Evolutionary conservation across 2,888 invertebrate genomes (phyloP).

Genomic region (Lycia hirtaria): DNA sequence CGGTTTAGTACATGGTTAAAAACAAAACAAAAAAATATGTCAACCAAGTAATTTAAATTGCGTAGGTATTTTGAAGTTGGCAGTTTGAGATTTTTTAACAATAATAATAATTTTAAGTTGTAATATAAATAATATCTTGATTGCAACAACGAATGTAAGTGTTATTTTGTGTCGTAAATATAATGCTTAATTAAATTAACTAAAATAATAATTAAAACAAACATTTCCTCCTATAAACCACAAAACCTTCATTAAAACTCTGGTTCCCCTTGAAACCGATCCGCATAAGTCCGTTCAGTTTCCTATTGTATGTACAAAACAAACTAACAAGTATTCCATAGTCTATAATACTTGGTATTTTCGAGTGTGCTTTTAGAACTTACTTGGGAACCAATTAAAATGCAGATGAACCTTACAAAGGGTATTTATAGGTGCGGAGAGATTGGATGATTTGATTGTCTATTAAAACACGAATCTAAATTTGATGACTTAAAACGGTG

Average conservation of each 20-base stretch:
- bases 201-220: too few species aligned
- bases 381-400: constrained; percentile 12
- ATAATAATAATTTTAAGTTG: too few species aligned
- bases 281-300: constrained; percentile 1
- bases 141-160: too few species aligned
- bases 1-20: too few species aligned
- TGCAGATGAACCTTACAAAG: constrained; percentile 8
- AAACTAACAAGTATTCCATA: neutral
- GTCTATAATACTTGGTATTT: neutral
- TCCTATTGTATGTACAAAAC: constrained; percentile 11
- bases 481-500: neutral
- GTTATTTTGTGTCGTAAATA: too few species aligned
- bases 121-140: too few species aligned
- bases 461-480: neutral
- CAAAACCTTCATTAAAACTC: neutral
- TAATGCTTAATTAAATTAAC: too few species aligned
- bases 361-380: constrained; percentile 9
- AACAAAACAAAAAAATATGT: too few species aligned
- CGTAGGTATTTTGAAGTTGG: too few species aligned
- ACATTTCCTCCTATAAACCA: neutral
- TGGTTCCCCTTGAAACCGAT: neutral
- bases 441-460: constrained; percentile 1
- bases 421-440: constrained; percentile 12
- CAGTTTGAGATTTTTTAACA: too few species aligned
- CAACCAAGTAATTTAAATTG: too few species aligned